Evolutionary conservation across 2,888 invertebrate genomes (phyloP), one percentile per base, ranked within the genome.

Genomic region (Lithophane semibrunnea): DNA sequence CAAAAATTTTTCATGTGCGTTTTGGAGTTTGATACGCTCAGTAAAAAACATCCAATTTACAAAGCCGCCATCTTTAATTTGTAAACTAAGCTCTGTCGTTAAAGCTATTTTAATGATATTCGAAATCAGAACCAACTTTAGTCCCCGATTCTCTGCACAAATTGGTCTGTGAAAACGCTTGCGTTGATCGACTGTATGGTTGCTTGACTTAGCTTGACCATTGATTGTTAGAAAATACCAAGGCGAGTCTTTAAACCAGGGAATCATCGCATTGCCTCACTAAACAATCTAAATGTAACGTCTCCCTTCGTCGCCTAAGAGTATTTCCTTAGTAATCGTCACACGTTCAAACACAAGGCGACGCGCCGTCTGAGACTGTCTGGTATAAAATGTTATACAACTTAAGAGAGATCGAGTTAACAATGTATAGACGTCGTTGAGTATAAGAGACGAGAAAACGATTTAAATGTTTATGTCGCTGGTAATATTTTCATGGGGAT

Each of bases 361-460:
- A 13, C 75, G 24, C n/a, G n/a, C 64, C 3, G 79, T 82, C 79
- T 80, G 29, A 12, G 29, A n/a, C 24, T 5, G 49, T 67, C 13
- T 0, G 18, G 13, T n/a, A 73, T 42, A n/a, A 29, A 49, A 49
- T 2, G 4, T 49, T 13, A 66, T 18, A 54, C n/a, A 13, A 37
- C 21, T 7, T 16, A n/a, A 37, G 18, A n/a, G n/a, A 60, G 16
- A 42, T 60, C 3, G 37, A 18, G 12, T 12, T n/a, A 12, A n/a
- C 68, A 61, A 47, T 79, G 42, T 63, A 24, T 16, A 21, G 24
- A 61, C 29, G n/a, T 21, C 4, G 9, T 58, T 44, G 16, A 18
- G 21, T 13, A n/a, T n/a, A 49, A 16, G 10, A 65, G 18, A 73
- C 13, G 18, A 44, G 16, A 29, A n/a, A 37, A n/a, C 42, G 16